These are phyloP conservation scores for Ceratoteleas bidentatus DNA, from an alignment of 1,140 invertebrate species.

Conservation along the genomic window DNA sequence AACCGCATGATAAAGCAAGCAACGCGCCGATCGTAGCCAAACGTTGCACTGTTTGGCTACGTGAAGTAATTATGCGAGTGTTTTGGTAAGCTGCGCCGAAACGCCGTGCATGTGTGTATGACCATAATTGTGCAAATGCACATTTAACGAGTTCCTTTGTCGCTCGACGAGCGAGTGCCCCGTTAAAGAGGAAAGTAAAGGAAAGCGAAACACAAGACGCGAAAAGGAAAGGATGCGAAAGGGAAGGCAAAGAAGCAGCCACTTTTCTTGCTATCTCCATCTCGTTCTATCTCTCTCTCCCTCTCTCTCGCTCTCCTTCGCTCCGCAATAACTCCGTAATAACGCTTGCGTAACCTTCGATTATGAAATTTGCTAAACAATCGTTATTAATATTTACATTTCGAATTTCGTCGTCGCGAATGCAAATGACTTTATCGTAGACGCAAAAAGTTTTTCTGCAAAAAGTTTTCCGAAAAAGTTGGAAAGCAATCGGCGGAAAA, in stretches of 20 bases:
- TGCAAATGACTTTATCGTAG: too few species aligned
- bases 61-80: constrained; percentile 27
- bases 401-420: too few species aligned
- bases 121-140: constrained; percentile 45
- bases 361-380: not conserved
- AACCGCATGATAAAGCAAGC: constrained; percentile 20
- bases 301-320: not conserved
- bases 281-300: constrained; percentile 8
- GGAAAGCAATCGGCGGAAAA: too few species aligned
- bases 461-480: too few species aligned
- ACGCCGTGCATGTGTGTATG: constrained; percentile 10
- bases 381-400: constrained; percentile 2
- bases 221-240: constrained; percentile 50
- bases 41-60: constrained; percentile 5
- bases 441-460: too few species aligned
- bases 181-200: constrained; percentile 55
- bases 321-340: too few species aligned
- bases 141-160: constrained; percentile 54
- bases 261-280: constrained; percentile 17
- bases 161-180: constrained; percentile 23
- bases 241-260: constrained; percentile 34
- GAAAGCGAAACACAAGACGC: constrained; percentile 54
- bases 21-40: constrained; percentile 15
- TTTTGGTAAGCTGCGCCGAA: constrained; percentile 25
- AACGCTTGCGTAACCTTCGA: not conserved